A percentile compares a stretch with the other conserved stretches of the same genome.
Evolutionary conservation across 2,113 vertebrate genomes (phyloP).

Genomic region (Orthonyx spaldingii): DNA sequence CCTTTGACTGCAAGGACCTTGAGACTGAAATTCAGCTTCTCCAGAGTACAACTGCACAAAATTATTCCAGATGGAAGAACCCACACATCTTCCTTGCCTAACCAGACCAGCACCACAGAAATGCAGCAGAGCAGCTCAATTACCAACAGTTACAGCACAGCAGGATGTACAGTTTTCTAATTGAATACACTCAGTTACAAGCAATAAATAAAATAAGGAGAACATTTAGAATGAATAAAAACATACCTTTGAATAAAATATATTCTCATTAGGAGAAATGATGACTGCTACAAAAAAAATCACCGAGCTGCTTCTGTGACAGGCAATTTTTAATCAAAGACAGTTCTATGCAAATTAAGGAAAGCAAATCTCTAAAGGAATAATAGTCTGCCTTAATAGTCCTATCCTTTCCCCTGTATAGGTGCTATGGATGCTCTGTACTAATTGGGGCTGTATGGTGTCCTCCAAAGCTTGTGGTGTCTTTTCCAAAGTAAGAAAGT

Average conservation of each 20-base stretch:
- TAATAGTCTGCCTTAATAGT: neutral
- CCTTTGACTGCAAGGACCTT: neutral
- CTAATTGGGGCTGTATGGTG: neutral
- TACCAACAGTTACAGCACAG: neutral
- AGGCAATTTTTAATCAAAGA: constrained; percentile 22
- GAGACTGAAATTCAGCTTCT: neutral
- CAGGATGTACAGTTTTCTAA: neutral
- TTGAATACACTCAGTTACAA: neutral
- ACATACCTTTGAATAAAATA: neutral
- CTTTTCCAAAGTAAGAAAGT: neutral
- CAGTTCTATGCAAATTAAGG: neutral
- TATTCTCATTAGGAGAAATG: neutral
- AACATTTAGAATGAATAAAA: neutral
- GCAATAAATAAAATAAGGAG: constrained; percentile 5
- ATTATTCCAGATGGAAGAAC: fast-evolving
- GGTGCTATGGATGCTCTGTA: neutral
- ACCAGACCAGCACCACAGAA: neutral
- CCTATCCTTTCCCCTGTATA: neutral
- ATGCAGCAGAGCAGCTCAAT: neutral
- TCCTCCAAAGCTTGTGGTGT: neutral
- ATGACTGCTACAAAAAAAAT: neutral
- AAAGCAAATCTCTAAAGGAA: neutral
- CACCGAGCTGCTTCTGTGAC: neutral
- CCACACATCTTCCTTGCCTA: neutral
- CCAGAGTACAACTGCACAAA: neutral